These are phyloP conservation scores for Caradrina clavipalpis DNA, from an alignment of 2,888 invertebrate genomes.

Conservation along the genomic window DNA sequence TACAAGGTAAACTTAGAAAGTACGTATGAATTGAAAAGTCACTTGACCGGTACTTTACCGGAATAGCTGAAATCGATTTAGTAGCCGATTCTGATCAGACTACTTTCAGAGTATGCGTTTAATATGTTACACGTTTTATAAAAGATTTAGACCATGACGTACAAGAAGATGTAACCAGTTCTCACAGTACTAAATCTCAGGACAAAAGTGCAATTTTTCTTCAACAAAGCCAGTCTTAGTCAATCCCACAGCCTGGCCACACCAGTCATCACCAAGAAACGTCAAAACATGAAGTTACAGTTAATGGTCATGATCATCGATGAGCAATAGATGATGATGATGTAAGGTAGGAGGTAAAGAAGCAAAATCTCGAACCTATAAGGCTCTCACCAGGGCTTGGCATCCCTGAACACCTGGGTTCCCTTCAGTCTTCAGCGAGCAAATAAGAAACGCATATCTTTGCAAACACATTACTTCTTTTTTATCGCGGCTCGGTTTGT, in stretches of 20 bases:
- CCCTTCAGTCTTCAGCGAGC: constrained; percentile 91
- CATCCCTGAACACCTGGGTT: constrained; percentile 90
- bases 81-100: too few relatives aligned
- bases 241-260: constrained; percentile 57
- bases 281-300: constrained; percentile 57
- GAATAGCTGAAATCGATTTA: too few relatives aligned
- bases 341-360: constrained; percentile 79
- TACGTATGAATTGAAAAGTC: too few relatives aligned
- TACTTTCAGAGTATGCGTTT: too few relatives aligned
- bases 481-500: constrained; percentile 77
- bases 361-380: constrained; percentile 90
- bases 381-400: constrained; percentile 91
- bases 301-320: constrained; percentile 64
- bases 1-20: too few relatives aligned
- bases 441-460: constrained; percentile 90
- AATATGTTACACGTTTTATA: too few relatives aligned
- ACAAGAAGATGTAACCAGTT: neutral
- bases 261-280: constrained; percentile 62
- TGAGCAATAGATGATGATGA: constrained; percentile 69
- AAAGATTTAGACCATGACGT: neutral
- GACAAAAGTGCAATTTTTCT: neutral
- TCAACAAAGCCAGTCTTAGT: constrained; percentile 51
- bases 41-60: too few relatives aligned
- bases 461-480: constrained; percentile 89
- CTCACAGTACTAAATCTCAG: neutral